Conservation (phyloP, 2,113 vertebrate genomes). For the Gasterosteus aculeatus region DNA sequence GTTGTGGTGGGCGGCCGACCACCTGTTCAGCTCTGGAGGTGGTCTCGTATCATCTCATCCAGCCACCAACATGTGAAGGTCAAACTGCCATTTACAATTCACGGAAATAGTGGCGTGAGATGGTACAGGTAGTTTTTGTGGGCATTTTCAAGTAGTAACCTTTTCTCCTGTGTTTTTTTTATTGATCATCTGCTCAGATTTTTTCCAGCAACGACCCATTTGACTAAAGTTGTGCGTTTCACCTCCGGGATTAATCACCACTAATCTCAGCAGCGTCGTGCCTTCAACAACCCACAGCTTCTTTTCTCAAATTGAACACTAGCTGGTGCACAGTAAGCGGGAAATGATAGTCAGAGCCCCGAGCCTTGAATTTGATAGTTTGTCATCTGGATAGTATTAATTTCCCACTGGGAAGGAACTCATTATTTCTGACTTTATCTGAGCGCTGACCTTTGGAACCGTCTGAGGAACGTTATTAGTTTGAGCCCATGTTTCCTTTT, state of each 20-base stretch:
- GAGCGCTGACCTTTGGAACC: constrained; percentile 74
- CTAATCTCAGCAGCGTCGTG: constrained; percentile 52
- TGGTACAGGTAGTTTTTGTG: neutral
- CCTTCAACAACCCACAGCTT: constrained; percentile 45
- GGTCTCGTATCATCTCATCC: constrained; percentile 58
- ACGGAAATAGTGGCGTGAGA: neutral
- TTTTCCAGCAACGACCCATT: constrained; percentile 13
- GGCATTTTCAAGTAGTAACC: neutral
- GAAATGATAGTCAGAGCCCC: constrained; percentile 75
- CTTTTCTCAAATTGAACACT: constrained; percentile 60
- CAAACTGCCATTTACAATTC: constrained; percentile 17
- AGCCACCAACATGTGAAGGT: constrained; percentile 67
- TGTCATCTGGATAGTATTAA: constrained; percentile 82
- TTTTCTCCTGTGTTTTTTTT: neutral
- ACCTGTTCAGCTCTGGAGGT: constrained; percentile 74
- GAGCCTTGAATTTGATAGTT: constrained; percentile 78
- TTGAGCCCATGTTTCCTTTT: constrained; percentile 58
- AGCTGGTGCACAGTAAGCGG: constrained; percentile 63
- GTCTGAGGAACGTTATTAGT: constrained; percentile 75
- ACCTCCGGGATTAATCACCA: constrained; percentile 54
- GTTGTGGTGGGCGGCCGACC: constrained; percentile 66
- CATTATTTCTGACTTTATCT: constrained; percentile 81
- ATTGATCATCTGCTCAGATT: neutral
- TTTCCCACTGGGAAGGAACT: constrained; percentile 81
- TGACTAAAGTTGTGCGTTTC: constrained; percentile 29